Evolutionary conservation across 2,888 invertebrate genomes (phyloP), one percentile per base, ranked within the genome.

Genomic region (Sinopyrophorus schimmeli): DNA sequence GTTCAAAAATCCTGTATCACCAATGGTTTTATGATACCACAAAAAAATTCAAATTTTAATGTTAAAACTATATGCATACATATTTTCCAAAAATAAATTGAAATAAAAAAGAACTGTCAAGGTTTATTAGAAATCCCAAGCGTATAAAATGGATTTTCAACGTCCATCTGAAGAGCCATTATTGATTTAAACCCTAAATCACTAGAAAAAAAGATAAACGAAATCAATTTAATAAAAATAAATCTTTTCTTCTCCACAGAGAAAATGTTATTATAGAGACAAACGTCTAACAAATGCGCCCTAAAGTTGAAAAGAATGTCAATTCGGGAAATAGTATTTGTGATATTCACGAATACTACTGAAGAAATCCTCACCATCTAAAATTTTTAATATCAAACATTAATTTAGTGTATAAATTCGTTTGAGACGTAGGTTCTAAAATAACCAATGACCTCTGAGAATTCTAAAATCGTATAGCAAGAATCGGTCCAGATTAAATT

Each of bases 401-500:
- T n/a, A n/a, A n/a, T n/a, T n/a, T n/a, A n/a, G n/a, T n/a, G n/a
- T n/a, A n/a, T n/a, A n/a, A n/a, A n/a, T n/a, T n/a, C n/a, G n/a
- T n/a, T n/a, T n/a, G n/a, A n/a, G n/a, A n/a, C n/a, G n/a, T n/a
- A n/a, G n/a, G n/a, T n/a, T n/a, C n/a, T n/a, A n/a, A n/a, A n/a
- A n/a, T n/a, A n/a, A n/a, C n/a, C n/a, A n/a, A n/a, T 53, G 56
- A 51, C 53, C 54, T 34, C 48, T 24, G 34, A 40, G 50, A 48
- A 43, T 53, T 53, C 41, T 52, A 27, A 35, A 54, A 53, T 54
- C 46, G 37, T 28, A 24, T 28, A 14, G 17, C 41, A 38, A 27
- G 39, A 46, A 41, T 47, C 40, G 55, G 48, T 55, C 42, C 54
- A 54, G 53, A 58, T 56, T 44, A 46, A 49, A 39, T 51, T 56